A percentile compares a stretch with the other conserved stretches of the same genome.
Evolutionary conservation across 2,888 invertebrate genomes (phyloP).

Genomic region (Caenorhabditis sp.): DNA sequence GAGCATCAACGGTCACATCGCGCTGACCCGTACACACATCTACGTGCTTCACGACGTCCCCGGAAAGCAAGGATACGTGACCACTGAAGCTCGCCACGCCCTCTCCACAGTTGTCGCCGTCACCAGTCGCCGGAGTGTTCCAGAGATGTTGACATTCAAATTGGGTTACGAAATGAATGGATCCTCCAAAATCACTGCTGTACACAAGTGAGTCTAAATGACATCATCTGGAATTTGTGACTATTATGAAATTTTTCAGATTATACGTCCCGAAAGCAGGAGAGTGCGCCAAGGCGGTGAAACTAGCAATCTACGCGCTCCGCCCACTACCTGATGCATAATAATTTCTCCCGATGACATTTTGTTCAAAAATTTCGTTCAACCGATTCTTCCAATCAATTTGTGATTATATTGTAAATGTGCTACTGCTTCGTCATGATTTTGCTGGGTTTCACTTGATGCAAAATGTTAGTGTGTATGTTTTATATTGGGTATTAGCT

Average conservation of each 20-base stretch:
- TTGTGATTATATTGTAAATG: constrained; percentile 21
- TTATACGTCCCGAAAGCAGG: constrained; percentile 82
- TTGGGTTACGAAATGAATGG: constrained; percentile 81
- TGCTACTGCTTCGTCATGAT: constrained; percentile 18
- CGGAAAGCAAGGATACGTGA: constrained; percentile 87
- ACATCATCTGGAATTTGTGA: not conserved
- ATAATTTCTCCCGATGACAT: not conserved
- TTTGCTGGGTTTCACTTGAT: constrained; percentile 16
- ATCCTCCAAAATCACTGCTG: constrained; percentile 77
- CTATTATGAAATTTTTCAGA: constrained; percentile 50
- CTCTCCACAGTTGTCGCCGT: constrained; percentile 96
- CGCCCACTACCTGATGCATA: constrained; percentile 62
- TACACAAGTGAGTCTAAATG: constrained; percentile 69
- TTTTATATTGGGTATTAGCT: constrained; percentile 39
- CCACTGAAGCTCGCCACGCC: constrained; percentile 92
- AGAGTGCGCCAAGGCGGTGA: constrained; percentile 83
- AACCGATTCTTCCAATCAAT: not conserved
- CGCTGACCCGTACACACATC: constrained; percentile 79
- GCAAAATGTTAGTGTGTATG: constrained; percentile 12
- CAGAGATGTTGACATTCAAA: constrained; percentile 94
- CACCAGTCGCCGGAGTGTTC: constrained; percentile 95
- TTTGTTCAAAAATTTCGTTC: too few species aligned
- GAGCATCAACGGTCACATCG: constrained; percentile 73
- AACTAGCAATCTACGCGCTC: constrained; percentile 79
- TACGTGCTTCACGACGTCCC: constrained; percentile 76